A percentile compares a stretch with the other conserved stretches of the same genome.
Conservation (phyloP, 2,888 invertebrate genomes). For the Orthosia cruda region DNA sequence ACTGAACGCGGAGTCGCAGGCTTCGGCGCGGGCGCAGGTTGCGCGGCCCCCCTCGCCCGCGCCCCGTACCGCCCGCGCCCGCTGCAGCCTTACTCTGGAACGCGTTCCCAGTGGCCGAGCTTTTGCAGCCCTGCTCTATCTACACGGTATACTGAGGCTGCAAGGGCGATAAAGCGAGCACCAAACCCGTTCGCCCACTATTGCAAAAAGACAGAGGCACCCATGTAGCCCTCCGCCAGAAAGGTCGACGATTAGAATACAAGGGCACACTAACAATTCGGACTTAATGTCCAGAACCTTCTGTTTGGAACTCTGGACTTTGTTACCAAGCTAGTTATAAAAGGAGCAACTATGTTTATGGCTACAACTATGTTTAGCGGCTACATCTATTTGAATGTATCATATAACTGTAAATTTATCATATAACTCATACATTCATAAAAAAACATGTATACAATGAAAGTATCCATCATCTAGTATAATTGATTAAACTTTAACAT, state of each 20-base stretch:
- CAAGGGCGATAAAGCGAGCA: constrained; percentile 83
- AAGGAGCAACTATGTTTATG: neutral
- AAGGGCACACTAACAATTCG: constrained; percentile 52
- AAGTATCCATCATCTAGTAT: neutral
- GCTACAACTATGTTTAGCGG: no score
- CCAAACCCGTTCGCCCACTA: constrained; percentile 80
- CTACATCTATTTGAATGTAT: neutral
- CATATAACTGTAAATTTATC: no score
- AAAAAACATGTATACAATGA: neutral
- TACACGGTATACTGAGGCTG: constrained; percentile 80
- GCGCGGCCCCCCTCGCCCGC: constrained; percentile 72
- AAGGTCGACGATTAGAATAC: constrained; percentile 72
- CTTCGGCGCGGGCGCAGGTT: constrained; percentile 85
- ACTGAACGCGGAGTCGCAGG: constrained; percentile 86
- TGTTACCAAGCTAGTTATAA: neutral
- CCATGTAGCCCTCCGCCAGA: constrained; percentile 64
- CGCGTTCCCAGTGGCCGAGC: constrained; percentile 83
- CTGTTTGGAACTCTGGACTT: constrained; percentile 5
- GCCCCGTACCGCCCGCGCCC: constrained; percentile 65
- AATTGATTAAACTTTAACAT: constrained; percentile 3
- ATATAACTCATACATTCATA: neutral
- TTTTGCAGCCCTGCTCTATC: constrained; percentile 84
- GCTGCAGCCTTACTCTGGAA: constrained; percentile 79
- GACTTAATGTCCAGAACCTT: constrained; percentile 46
- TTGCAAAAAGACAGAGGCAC: constrained; percentile 73